phyloP scores from a whole-genome alignment of 2,113 vertebrate species.

The Ptyas mucosa region DNA sequence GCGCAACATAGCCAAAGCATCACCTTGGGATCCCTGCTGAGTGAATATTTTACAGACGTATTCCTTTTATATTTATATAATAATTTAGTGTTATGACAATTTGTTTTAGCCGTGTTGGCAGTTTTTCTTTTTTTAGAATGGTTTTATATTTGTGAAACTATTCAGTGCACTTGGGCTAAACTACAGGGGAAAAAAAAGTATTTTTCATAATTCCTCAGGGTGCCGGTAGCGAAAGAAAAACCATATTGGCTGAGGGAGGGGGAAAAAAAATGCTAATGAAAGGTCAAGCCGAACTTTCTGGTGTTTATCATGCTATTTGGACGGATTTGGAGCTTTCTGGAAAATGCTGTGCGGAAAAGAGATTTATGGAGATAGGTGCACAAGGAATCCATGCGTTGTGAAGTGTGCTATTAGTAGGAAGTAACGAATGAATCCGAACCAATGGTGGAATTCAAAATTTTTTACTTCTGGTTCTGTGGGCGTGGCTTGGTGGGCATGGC shows the following conservation, averaged over 20 bases:
- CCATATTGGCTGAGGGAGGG: conserved; percentile 72
- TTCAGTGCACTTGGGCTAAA: conserved; percentile 84
- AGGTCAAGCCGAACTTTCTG: conserved; percentile 77
- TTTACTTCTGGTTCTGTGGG: too few species aligned
- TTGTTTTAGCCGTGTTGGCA: conserved; percentile 83
- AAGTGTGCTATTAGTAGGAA: not conserved
- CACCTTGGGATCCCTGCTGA: conserved; percentile 85
- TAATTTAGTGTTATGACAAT: conserved; percentile 87
- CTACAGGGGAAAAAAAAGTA: conserved; percentile 73
- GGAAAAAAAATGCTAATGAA: conserved; percentile 76
- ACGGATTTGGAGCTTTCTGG: conserved; percentile 62
- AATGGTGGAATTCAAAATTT: too few species aligned
- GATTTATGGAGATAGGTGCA: conserved; percentile 47
- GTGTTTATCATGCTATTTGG: conserved; percentile 65
- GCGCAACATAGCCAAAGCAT: conserved; percentile 80
- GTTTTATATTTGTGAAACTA: conserved; percentile 85
- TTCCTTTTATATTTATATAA: conserved; percentile 88
- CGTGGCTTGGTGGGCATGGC: too few species aligned
- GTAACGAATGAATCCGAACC: not conserved
- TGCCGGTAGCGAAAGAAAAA: conserved; percentile 69
- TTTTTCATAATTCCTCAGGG: conserved; percentile 86
- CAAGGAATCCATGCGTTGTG: conserved; percentile 16
- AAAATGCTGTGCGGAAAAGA: conserved; percentile 53
- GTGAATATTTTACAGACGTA: conserved; percentile 87
- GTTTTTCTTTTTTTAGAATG: conserved; percentile 87